Evolutionary conservation across 2,888 invertebrate species (phyloP).

Genomic region (Scelioninae gen. 2): DNA sequence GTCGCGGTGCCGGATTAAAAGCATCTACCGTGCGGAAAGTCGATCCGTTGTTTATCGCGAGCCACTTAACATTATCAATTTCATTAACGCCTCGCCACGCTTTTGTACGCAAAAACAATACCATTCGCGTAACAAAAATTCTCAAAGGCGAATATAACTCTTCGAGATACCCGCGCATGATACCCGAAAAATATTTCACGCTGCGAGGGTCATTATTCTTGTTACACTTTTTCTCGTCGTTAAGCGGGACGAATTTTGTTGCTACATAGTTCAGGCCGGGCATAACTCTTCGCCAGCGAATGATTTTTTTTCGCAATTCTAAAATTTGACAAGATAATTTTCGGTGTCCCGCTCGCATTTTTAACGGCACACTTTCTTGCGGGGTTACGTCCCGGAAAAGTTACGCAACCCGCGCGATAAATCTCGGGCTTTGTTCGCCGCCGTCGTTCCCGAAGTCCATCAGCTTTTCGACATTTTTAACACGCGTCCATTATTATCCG

Average conservation of each 20-base stretch:
- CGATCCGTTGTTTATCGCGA: constrained; percentile 25
- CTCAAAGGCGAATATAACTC: constrained; percentile 34
- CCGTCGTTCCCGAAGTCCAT: constrained; percentile 5
- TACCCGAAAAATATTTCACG: constrained; percentile 52
- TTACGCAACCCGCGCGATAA: constrained; percentile 32
- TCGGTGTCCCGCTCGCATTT: constrained; percentile 11
- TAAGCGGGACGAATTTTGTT: constrained; percentile 41
- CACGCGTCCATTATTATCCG: neutral
- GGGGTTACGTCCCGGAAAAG: constrained; percentile 14
- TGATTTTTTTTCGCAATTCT: constrained; percentile 34
- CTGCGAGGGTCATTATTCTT: constrained; percentile 51
- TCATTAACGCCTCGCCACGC: constrained; percentile 23
- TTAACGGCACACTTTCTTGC: constrained; percentile 39
- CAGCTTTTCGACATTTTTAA: constrained; percentile 9
- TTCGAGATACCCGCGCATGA: constrained; percentile 39
- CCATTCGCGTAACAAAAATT: constrained; percentile 38
- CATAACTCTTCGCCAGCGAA: constrained; percentile 36
- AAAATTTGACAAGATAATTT: constrained; percentile 56
- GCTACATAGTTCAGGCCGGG: constrained; percentile 26
- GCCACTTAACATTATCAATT: constrained; percentile 28
- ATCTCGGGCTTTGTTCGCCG: constrained; percentile 26
- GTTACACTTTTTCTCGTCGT: constrained; percentile 48
- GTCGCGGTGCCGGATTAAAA: too few species aligned
- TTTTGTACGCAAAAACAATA: constrained; percentile 16
- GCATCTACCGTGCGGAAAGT: neutral